Evolutionary conservation across 2,888 invertebrate genomes (phyloP).

Genomic region (Ormyrus nitidulus): DNA sequence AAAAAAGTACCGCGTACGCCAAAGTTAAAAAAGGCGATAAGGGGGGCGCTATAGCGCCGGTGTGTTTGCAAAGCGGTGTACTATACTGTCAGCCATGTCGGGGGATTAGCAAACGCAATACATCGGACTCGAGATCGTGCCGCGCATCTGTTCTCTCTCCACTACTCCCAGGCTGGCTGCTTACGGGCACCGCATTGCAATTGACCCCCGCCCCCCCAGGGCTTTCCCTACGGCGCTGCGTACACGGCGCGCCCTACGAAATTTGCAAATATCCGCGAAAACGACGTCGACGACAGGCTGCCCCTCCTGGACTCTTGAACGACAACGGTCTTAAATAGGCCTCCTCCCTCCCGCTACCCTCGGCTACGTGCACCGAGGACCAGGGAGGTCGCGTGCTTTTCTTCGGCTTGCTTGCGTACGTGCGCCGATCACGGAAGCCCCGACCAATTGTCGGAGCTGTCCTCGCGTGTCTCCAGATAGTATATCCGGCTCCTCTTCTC

Average conservation of each 20-base stretch:
- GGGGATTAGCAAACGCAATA: slow-evolving; percentile 74
- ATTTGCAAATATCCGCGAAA: slow-evolving; percentile 70
- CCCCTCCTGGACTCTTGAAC: slow-evolving; percentile 22
- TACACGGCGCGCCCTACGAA: slow-evolving; percentile 58
- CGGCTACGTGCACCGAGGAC: neutral
- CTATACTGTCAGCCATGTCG: slow-evolving; percentile 74
- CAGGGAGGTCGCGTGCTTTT: slow-evolving; percentile 26
- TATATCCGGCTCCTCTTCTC: too few species aligned
- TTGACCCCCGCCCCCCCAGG: slow-evolving; percentile 55
- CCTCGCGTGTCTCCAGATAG: neutral
- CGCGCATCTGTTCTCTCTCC: slow-evolving; percentile 71
- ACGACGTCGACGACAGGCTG: slow-evolving; percentile 61
- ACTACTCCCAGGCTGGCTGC: slow-evolving; percentile 46
- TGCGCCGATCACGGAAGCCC: slow-evolving; percentile 43
- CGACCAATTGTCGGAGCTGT: slow-evolving; percentile 19
- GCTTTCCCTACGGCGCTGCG: slow-evolving; percentile 49
- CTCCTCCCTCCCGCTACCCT: neutral
- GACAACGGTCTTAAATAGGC: slow-evolving; percentile 36
- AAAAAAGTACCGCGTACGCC: neutral
- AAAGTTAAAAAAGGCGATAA: neutral
- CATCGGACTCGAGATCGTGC: slow-evolving; percentile 72
- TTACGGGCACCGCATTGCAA: slow-evolving; percentile 63
- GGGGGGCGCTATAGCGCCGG: slow-evolving; percentile 54
- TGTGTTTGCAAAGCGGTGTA: slow-evolving; percentile 73
- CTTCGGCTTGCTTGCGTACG: slow-evolving; percentile 33